Conservation (phyloP, 2,888 invertebrate genomes). For the Thysanoteuthis rhombus region DNA sequence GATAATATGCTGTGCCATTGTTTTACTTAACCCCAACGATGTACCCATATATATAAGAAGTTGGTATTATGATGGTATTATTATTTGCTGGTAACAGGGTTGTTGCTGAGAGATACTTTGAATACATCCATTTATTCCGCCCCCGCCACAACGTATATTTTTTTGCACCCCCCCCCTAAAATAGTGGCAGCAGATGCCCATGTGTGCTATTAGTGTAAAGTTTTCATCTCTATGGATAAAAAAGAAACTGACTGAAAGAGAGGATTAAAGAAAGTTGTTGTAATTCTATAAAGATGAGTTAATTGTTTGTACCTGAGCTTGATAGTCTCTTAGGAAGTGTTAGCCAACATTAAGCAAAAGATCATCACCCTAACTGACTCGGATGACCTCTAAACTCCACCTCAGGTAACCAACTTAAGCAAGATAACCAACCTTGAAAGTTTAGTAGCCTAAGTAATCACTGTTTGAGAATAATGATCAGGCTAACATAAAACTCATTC, state of each 20-base stretch:
- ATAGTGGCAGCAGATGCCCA: too few species aligned
- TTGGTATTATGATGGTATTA: too few species aligned
- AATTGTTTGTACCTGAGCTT: not conserved
- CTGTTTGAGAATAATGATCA: not conserved
- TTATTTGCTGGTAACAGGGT: too few species aligned
- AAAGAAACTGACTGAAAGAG: not conserved
- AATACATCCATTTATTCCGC: too few species aligned
- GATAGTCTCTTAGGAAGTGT: not conserved
- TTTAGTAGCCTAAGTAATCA: not conserved
- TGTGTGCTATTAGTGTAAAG: too few species aligned
- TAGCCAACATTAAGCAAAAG: not conserved
- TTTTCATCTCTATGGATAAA: not conserved
- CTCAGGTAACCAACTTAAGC: not conserved
- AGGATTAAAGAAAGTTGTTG: not conserved
- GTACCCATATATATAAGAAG: too few species aligned
- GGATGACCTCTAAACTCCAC: not conserved
- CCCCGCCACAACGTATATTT: too few species aligned
- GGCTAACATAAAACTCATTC: not conserved
- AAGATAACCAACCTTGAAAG: not conserved
- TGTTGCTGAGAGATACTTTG: too few species aligned
- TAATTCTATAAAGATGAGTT: not conserved
- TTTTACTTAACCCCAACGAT: too few species aligned
- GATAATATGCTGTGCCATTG: too few species aligned
- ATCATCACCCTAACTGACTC: not conserved
- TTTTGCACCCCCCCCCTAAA: too few species aligned